A percentile compares a stretch with the other conserved stretches of the same genome.
Evolutionary conservation across 1,140 invertebrate species (phyloP).

Genomic region (Drosophila baimaii): DNA sequence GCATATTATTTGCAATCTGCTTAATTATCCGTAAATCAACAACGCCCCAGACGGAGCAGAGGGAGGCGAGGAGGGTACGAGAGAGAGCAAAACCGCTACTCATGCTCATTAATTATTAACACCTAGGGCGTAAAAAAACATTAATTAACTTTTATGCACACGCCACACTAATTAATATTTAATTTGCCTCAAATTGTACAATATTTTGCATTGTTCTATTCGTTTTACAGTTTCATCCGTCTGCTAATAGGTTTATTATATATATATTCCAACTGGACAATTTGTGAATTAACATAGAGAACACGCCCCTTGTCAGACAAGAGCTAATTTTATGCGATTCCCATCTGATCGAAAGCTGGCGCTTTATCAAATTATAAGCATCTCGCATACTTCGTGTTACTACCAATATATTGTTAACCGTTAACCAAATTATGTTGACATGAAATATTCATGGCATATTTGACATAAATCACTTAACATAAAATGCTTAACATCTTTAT

Average conservation of each 20-base stretch:
- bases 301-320: constrained; percentile 36
- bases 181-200: constrained; percentile 63
- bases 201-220: constrained; percentile 62
- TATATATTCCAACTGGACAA: neutral
- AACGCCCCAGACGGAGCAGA: constrained; percentile 10
- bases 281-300: constrained; percentile 50
- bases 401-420: constrained; percentile 50
- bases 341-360: constrained; percentile 22
- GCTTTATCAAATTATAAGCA: constrained; percentile 36
- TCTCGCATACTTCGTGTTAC: constrained; percentile 14
- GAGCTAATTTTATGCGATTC: constrained; percentile 57
- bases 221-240: constrained; percentile 34
- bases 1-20: constrained; percentile 33
- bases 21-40: constrained; percentile 54
- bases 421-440: constrained; percentile 54
- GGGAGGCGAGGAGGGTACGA: neutral
- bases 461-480: constrained; percentile 54
- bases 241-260: constrained; percentile 23
- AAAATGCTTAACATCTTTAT: constrained; percentile 51
- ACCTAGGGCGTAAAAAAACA: constrained; percentile 73
- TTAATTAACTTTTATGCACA: constrained; percentile 74
- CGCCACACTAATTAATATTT: constrained; percentile 73
- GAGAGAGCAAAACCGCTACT: constrained; percentile 23
- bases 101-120: constrained; percentile 69
- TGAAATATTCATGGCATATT: constrained; percentile 45